Percentiles rank a stretch among this genome's conserved stretches.
phyloP scores from a whole-genome alignment of 2,113 vertebrate species.

The Fukomys damarensis region DNA sequence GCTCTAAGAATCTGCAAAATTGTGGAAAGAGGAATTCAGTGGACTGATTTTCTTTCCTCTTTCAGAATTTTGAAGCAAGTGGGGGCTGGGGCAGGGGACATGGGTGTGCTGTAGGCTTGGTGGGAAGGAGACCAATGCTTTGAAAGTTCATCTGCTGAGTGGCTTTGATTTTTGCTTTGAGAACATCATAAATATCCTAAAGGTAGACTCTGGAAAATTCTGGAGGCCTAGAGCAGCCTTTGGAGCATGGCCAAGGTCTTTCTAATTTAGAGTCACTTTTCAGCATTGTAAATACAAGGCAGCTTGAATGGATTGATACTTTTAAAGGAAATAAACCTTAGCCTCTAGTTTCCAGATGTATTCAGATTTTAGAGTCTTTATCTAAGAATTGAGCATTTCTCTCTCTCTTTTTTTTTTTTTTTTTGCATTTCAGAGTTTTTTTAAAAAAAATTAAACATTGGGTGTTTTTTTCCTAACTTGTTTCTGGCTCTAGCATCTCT shows the following conservation, averaged over 20 bases:
- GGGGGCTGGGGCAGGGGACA: neutral
- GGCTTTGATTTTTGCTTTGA: neutral
- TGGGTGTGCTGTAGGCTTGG: too few relatives aligned
- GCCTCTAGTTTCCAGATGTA: neutral
- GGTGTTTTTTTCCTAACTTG: neutral
- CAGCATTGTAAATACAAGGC: neutral
- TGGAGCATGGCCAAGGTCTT: neutral
- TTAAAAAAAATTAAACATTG: neutral
- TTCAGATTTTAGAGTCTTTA: neutral
- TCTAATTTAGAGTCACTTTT: neutral
- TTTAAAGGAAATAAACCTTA: conserved; percentile 15
- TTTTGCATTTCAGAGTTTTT: neutral
- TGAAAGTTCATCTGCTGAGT: neutral
- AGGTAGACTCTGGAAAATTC: neutral
- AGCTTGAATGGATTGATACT: neutral
- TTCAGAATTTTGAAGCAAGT: neutral
- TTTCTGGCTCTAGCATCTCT: neutral
- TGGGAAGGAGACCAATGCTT: neutral
- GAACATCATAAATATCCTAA: neutral
- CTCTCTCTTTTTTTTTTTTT: neutral
- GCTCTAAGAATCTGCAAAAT: neutral
- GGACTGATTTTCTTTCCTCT: neutral
- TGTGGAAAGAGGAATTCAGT: neutral
- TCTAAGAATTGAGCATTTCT: neutral
- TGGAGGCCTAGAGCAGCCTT: neutral